A percentile compares a stretch with the other conserved stretches of the same genome.
These are phyloP conservation scores for Ia io DNA, from an alignment of 2,113 vertebrate genomes.

Conservation along the genomic window DNA sequence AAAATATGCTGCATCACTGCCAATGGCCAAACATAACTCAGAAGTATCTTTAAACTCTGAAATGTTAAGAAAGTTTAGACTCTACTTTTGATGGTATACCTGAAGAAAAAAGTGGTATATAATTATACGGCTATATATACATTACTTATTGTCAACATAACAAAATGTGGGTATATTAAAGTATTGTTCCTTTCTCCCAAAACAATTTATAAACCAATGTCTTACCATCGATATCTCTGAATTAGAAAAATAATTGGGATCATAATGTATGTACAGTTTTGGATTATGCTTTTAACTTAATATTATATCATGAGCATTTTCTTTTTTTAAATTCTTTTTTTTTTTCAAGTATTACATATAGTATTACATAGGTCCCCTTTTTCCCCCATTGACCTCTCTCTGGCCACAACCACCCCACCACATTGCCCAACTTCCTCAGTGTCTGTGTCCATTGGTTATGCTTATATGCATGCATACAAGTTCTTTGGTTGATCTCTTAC, in stretches of 20 bases:
- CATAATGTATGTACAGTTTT: background rate
- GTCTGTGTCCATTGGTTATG: too few relatives aligned
- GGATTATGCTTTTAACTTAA: slow-evolving; percentile 18
- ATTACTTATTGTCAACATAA: slow-evolving; percentile 25
- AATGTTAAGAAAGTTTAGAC: slow-evolving; percentile 13
- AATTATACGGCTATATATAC: background rate
- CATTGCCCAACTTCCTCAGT: too few relatives aligned
- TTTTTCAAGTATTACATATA: too few relatives aligned
- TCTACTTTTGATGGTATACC: slow-evolving; percentile 7
- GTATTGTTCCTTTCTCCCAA: slow-evolving; percentile 2
- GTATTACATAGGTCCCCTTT: too few relatives aligned
- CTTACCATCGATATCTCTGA: background rate
- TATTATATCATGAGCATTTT: background rate
- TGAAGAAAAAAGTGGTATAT: slow-evolving; percentile 25
- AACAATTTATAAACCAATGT: slow-evolving; percentile 8
- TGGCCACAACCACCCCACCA: too few relatives aligned
- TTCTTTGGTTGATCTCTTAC: too few relatives aligned
- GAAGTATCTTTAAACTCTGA: slow-evolving; percentile 26
- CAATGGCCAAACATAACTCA: slow-evolving; percentile 10
- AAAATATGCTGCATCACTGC: background rate
- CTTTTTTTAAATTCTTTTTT: too few relatives aligned
- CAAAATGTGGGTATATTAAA: slow-evolving; percentile 1
- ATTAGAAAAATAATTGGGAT: background rate
- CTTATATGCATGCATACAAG: too few relatives aligned
- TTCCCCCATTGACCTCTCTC: too few relatives aligned